phyloP scores from a whole-genome alignment of 2,797 vertebrate species.

The Capromys pilorides region DNA sequence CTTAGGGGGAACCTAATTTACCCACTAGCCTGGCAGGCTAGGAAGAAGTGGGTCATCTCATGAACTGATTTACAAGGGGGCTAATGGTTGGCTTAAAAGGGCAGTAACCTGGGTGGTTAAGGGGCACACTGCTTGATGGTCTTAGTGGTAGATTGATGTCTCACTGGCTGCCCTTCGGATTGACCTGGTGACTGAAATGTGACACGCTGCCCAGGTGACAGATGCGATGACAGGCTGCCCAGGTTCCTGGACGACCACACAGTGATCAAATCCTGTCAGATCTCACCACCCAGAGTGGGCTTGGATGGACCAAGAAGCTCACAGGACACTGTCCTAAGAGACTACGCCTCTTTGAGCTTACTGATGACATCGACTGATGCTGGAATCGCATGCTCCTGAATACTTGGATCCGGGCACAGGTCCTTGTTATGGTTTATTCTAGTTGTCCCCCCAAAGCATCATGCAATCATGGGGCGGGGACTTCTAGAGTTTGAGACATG shows the following conservation, averaged over 20 bases:
- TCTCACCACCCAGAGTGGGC: neutral
- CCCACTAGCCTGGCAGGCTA: neutral
- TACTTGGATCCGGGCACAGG: neutral
- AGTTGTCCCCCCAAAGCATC: too few relatives aligned
- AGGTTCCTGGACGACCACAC: neutral
- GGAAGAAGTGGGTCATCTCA: neutral
- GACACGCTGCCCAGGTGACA: neutral
- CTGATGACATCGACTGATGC: neutral
- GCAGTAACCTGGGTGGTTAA: neutral
- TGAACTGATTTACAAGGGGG: neutral
- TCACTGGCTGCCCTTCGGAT: neutral
- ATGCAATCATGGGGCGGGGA: too few relatives aligned
- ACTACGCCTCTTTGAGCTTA: neutral
- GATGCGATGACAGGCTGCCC: neutral
- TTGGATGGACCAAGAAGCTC: neutral
- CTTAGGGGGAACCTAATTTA: neutral
- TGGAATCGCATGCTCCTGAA: neutral
- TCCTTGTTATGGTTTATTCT: too few relatives aligned
- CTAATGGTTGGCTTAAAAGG: too few relatives aligned
- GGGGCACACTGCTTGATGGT: neutral
- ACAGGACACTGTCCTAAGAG: rapidly evolving
- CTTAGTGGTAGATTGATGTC: neutral
- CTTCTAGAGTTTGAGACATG: too few relatives aligned
- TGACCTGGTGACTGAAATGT: neutral
- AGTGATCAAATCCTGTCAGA: neutral